Conservation (phyloP, 1,140 invertebrate species). For the Chrysomallon squamiferum region DNA sequence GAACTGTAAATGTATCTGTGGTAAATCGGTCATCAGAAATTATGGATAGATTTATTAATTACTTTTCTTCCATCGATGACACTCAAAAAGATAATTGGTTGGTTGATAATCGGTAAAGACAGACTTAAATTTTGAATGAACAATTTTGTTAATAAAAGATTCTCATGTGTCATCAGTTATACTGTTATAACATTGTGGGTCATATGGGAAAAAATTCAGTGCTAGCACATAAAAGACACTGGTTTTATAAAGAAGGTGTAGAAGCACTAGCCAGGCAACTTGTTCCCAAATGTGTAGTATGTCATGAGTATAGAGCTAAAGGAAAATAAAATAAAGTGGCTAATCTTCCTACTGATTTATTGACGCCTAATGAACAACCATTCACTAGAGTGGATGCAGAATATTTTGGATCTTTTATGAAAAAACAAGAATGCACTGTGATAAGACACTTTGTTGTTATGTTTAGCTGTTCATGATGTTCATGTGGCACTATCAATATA, state of each 20-base stretch:
- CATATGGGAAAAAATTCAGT: conserved; percentile 23
- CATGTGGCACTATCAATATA: too few species aligned
- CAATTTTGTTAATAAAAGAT: conserved; percentile 18
- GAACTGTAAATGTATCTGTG: too few species aligned
- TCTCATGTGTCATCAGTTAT: conserved; percentile 12
- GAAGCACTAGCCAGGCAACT: conserved; percentile 8
- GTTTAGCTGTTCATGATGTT: conserved; percentile 11
- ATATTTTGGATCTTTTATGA: conserved; percentile 30
- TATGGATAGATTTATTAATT: too few species aligned
- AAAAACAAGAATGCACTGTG: conserved; percentile 14
- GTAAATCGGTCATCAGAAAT: too few species aligned
- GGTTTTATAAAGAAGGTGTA: conserved; percentile 18
- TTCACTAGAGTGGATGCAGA: conserved; percentile 27
- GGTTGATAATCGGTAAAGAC: too few species aligned
- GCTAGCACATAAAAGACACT: conserved; percentile 9
- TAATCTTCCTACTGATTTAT: conserved; percentile 28
- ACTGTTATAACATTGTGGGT: conserved; percentile 13
- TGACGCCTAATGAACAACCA: conserved; percentile 21
- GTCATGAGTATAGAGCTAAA: conserved; percentile 22
- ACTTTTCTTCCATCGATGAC: too few species aligned
- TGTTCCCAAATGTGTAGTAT: conserved; percentile 29
- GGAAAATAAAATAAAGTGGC: conserved; percentile 27
- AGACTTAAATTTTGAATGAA: too few species aligned
- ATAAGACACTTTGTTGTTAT: conserved; percentile 19
- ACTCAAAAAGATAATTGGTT: too few species aligned